phyloP scores from a whole-genome alignment of 2,888 invertebrate genomes.

The Philopedon plagiatum region DNA sequence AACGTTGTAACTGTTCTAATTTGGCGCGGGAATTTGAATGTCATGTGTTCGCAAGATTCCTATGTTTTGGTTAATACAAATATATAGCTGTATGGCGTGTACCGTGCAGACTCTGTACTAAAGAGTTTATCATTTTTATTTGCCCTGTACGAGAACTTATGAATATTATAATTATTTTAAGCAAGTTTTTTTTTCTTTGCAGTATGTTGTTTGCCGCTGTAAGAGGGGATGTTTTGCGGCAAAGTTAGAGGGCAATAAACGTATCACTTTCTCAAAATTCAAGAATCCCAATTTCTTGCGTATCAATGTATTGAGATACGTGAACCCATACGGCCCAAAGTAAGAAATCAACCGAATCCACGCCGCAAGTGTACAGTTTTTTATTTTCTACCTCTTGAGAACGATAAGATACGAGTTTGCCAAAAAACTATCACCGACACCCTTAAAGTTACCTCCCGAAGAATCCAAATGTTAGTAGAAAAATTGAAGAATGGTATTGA shows the following conservation, averaged over 20 bases:
- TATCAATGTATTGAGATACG: conserved; percentile 14
- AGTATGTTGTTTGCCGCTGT: conserved; percentile 10
- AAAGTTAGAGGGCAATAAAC: not conserved
- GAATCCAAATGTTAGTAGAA: conserved; percentile 29
- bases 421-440: conserved; percentile 27
- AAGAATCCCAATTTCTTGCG: conserved; percentile 16
- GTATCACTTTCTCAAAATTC: not conserved
- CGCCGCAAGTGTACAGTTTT: conserved; percentile 6
- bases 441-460: conserved; percentile 14
- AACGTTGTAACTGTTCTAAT: conserved; percentile 13
- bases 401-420: conserved; percentile 27
- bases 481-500: conserved; percentile 26
- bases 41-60: not conserved
- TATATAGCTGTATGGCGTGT: not conserved
- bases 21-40: not conserved
- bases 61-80: not conserved
- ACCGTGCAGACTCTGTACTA: not conserved
- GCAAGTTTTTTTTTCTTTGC: not conserved
- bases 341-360: conserved; percentile 9
- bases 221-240: conserved; percentile 10
- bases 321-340: conserved; percentile 9
- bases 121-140: conserved; percentile 1
- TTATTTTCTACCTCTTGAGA: conserved; percentile 28
- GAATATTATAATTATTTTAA: not conserved
- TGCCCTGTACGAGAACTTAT: not conserved